These are phyloP conservation scores for Barbus barbus DNA, from an alignment of 2,113 vertebrate species.

Conservation along the genomic window DNA sequence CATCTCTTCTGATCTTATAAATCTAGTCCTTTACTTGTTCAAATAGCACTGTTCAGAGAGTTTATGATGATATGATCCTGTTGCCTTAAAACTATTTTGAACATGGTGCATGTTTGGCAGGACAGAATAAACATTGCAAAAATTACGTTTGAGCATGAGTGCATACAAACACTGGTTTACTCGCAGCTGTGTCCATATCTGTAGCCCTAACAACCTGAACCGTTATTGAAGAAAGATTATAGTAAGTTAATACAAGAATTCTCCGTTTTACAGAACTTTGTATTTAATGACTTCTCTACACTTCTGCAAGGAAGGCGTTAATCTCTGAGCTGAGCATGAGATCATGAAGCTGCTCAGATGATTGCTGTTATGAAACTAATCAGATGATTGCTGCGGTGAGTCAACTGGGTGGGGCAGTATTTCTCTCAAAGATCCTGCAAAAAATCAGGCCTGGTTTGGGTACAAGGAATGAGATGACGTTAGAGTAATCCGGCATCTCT, in stretches of 20 bases:
- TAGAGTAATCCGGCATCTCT: neutral
- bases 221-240: neutral
- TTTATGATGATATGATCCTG: neutral
- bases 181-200: neutral
- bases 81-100: neutral
- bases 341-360: conserved; percentile 25
- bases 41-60: neutral
- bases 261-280: neutral
- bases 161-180: too few species aligned
- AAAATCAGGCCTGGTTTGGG: neutral
- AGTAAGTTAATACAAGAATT: neutral
- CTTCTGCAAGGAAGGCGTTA: neutral
- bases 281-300: neutral
- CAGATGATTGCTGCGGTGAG: conserved; percentile 53
- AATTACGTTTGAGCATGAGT: neutral
- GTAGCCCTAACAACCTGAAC: neutral
- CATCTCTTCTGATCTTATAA: neutral
- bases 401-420: conserved; percentile 58
- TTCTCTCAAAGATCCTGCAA: neutral
- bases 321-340: neutral
- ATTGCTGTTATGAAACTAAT: conserved; percentile 52
- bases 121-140: neutral
- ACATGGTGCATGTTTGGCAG: neutral
- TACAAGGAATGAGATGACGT: neutral
- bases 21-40: neutral